A percentile compares a stretch with the other conserved stretches of the same genome.
Conservation (phyloP, 1,140 invertebrate species). For the Artemia franciscana region DNA sequence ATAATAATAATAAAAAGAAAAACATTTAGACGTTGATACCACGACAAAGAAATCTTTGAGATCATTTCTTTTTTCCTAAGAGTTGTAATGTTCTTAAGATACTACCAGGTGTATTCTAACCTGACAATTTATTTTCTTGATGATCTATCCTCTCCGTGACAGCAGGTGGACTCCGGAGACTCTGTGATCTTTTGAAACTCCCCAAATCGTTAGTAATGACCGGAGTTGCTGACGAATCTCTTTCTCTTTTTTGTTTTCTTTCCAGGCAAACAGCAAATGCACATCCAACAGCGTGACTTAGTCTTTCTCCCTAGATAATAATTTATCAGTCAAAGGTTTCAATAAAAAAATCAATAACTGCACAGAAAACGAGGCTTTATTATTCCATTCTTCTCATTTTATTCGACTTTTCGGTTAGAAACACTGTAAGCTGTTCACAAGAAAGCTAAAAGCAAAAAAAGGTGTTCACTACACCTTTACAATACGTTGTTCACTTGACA, state of each 20-base stretch:
- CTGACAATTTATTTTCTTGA: constrained; percentile 25
- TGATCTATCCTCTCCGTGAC: constrained; percentile 25
- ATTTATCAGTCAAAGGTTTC: no score
- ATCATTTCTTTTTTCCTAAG: background rate
- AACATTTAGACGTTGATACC: no score
- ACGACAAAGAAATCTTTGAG: no score
- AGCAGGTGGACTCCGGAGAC: constrained; percentile 50
- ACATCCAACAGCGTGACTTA: constrained; percentile 97
- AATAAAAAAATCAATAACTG: no score
- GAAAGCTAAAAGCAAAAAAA: no score
- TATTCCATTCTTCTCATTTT: no score
- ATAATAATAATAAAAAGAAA: no score
- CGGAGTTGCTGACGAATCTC: constrained; percentile 43
- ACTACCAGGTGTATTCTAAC: constrained; percentile 4
- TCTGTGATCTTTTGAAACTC: constrained; percentile 75
- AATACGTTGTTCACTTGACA: no score
- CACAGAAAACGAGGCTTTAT: no score
- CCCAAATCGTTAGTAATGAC: background rate
- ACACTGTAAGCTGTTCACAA: no score
- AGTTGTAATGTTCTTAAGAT: background rate
- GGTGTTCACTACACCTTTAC: no score
- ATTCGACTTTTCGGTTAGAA: no score
- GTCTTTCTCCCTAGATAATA: constrained; percentile 65
- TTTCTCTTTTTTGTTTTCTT: constrained; percentile 87
- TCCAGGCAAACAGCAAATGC: constrained; percentile 96